Percentiles rank a stretch among this genome's conserved stretches.
These are phyloP conservation scores for Pseudolaguvia tuberculata DNA, from an alignment of 2,113 vertebrate species.

Conservation along the genomic window DNA sequence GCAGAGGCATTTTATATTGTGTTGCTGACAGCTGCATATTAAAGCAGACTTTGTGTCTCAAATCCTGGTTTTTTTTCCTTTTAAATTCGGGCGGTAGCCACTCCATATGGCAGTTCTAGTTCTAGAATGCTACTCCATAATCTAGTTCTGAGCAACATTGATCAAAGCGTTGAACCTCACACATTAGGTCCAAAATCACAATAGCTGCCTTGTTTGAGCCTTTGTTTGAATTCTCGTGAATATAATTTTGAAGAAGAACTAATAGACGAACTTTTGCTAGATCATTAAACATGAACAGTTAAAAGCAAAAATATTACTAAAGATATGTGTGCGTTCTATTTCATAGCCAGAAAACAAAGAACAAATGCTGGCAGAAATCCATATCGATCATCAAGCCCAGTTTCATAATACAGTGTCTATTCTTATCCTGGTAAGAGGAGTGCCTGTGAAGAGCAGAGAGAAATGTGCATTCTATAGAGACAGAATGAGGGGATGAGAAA, in stretches of 20 bases:
- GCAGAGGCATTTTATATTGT: background rate
- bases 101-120: too few relatives aligned
- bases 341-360: constrained; percentile 25
- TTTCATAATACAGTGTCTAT: constrained; percentile 41
- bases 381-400: constrained; percentile 40
- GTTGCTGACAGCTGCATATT: constrained; percentile 5
- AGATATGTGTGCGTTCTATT: constrained; percentile 1
- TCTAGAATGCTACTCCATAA: too few relatives aligned
- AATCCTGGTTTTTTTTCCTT: background rate
- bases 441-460: constrained; percentile 16
- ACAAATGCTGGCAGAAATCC: constrained; percentile 33
- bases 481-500: background rate
- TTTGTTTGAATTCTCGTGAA: background rate
- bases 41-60: constrained; percentile 1
- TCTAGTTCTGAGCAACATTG: background rate
- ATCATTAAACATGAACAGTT: too few relatives aligned
- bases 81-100: background rate
- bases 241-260: background rate
- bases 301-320: background rate
- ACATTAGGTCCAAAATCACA: background rate
- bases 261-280: too few relatives aligned
- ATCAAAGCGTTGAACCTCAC: background rate
- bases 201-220: background rate
- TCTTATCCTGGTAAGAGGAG: constrained; percentile 41
- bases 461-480: constrained; percentile 13